These are phyloP conservation scores for Toxonevra muliebris DNA, from an alignment of 2,888 invertebrate genomes.

Conservation along the genomic window DNA sequence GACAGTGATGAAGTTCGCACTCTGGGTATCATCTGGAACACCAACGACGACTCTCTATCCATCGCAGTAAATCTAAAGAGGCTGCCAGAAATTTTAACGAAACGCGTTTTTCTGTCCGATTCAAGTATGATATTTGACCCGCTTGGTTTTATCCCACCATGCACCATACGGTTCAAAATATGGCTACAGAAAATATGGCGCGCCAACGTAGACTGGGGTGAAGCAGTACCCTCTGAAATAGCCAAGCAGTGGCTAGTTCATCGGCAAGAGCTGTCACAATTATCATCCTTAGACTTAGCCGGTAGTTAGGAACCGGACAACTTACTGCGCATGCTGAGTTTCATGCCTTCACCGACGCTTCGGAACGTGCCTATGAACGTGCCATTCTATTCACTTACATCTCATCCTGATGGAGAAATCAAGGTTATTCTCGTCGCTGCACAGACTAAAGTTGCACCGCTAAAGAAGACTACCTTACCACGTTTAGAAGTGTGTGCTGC, in stretches of 20 bases:
- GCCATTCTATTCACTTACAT: neutral
- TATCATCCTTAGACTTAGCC: slow-evolving; percentile 7
- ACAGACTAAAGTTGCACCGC: neutral
- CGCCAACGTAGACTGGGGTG: slow-evolving; percentile 4
- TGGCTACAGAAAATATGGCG: neutral
- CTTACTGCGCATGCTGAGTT: neutral
- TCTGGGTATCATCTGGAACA: slow-evolving; percentile 4
- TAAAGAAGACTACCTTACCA: neutral
- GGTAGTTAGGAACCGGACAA: neutral
- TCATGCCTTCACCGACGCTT: slow-evolving; percentile 4
- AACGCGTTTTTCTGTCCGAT: too few species aligned
- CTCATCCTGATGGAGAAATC: neutral
- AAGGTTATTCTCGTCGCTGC: neutral
- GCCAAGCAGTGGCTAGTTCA: neutral
- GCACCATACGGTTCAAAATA: neutral
- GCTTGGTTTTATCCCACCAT: neutral
- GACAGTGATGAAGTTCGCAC: neutral
- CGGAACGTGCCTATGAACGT: neutral
- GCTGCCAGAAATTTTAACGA: neutral
- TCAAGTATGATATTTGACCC: too few species aligned
- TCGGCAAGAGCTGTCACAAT: neutral
- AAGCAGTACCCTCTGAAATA: slow-evolving; percentile 3
- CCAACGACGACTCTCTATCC: neutral
- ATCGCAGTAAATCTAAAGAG: neutral
- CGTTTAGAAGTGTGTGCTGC: slow-evolving; percentile 3